Percentiles rank a stretch among this genome's conserved stretches.
Evolutionary conservation across 64 coral and sea anemone genomes (phyloP).

Genomic region (Orbicella faveolata): DNA sequence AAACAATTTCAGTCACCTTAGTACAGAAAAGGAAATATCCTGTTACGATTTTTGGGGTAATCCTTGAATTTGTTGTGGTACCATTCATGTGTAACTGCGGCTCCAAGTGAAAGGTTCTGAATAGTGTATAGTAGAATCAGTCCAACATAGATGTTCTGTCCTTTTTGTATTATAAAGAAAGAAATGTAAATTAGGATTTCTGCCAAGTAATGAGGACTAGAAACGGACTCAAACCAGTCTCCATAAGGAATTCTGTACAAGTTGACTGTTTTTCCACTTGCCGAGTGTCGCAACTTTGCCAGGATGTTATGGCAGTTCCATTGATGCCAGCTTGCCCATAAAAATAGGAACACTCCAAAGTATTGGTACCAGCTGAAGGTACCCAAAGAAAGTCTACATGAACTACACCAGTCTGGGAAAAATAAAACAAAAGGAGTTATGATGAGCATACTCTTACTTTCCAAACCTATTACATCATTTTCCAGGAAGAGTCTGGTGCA

Average conservation of each 20-base stretch:
- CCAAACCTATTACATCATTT: too few relatives aligned
- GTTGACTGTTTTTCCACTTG: conserved; percentile 33
- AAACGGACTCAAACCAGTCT: conserved; percentile 91
- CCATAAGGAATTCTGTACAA: conserved; percentile 88
- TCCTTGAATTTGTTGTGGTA: conserved; percentile 89
- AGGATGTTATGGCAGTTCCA: conserved; percentile 84
- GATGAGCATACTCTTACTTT: too few relatives aligned
- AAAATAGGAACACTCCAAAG: conserved; percentile 58
- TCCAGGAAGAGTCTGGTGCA: too few relatives aligned
- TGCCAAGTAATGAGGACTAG: conserved; percentile 97
- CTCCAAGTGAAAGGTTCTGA: conserved; percentile 79
- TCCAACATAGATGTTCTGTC: conserved; percentile 58
- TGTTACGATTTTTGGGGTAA: conserved; percentile 80
- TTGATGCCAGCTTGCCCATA: conserved; percentile 90
- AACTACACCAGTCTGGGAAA: conserved; percentile 72
- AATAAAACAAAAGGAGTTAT: neutral
- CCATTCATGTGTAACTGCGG: conserved; percentile 82
- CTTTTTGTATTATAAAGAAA: conserved; percentile 79
- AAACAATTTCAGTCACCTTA: neutral
- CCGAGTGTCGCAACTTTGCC: conserved; percentile 53
- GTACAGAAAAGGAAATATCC: conserved; percentile 86
- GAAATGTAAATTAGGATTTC: conserved; percentile 94
- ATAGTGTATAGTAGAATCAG: conserved; percentile 81
- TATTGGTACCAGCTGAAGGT: conserved; percentile 58
- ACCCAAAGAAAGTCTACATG: conserved; percentile 32